A percentile compares a stretch with the other conserved stretches of the same genome.
Evolutionary conservation across 37 sponge, comb jelly and placozoan genomes (phyloP).

Genomic region (Ianthella basta): DNA sequence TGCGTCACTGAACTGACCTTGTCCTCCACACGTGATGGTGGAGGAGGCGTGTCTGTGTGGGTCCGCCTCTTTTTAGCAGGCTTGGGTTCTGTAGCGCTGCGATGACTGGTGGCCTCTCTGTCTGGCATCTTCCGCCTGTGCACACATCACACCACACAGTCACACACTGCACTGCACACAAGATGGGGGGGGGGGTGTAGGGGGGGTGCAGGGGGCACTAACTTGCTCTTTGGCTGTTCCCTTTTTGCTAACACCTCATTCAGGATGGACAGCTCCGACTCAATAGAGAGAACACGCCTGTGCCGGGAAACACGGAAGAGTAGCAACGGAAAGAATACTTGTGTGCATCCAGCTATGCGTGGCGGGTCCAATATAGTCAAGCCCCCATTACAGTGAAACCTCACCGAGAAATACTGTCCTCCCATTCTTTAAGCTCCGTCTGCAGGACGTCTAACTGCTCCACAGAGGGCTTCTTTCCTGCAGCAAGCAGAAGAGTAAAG

Average conservation of each 20-base stretch:
- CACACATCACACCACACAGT: background rate
- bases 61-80: constrained; percentile 12
- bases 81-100: background rate
- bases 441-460: constrained; percentile 4
- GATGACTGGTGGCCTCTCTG: background rate
- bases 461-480: background rate
- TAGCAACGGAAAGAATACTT: too few species aligned
- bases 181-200: too few species aligned
- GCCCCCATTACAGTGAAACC: too few species aligned
- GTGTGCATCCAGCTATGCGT: too few species aligned
- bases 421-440: constrained; percentile 9
- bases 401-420: constrained; percentile 3
- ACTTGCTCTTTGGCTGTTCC: constrained; percentile 41
- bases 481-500: background rate
- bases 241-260: constrained; percentile 70
- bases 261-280: constrained; percentile 60
- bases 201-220: constrained; percentile 23
- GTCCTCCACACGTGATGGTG: background rate
- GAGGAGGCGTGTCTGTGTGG: background rate
- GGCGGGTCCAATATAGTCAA: too few species aligned
- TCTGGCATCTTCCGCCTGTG: background rate
- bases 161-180: constrained; percentile 37
- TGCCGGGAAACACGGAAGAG: too few species aligned
- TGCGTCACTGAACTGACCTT: background rate
- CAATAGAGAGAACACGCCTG: constrained; percentile 65